Conservation (phyloP, 2,113 vertebrate genomes). For the Microcebus lehilahytsara region DNA sequence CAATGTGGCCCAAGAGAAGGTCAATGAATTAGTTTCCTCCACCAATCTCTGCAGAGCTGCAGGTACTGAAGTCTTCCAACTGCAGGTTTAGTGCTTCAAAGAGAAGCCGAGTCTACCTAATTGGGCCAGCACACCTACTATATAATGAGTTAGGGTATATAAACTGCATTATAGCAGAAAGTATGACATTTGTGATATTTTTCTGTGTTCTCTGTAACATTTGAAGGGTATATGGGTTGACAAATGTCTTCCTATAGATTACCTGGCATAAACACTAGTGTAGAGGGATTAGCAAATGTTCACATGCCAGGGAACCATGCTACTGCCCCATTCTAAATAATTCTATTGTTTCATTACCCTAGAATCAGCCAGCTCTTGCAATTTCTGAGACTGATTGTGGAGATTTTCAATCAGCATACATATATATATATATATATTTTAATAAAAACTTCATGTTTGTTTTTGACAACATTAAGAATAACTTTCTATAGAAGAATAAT, state of each 20-base stretch:
- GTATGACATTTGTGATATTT: not conserved
- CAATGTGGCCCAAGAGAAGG: too few relatives aligned
- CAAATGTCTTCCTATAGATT: not conserved
- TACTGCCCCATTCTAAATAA: not conserved
- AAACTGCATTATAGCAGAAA: too few relatives aligned
- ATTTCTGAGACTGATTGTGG: not conserved
- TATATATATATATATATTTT: too few relatives aligned
- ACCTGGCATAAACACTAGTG: not conserved
- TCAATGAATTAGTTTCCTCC: not conserved
- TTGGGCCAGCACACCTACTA: too few relatives aligned
- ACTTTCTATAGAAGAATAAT: not conserved
- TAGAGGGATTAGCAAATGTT: not conserved
- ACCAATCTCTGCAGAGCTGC: too few relatives aligned
- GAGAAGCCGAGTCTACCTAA: not conserved
- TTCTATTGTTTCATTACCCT: not conserved
- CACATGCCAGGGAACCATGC: not conserved
- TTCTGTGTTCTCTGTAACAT: not conserved
- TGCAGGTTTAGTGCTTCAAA: not conserved
- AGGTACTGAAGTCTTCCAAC: not conserved
- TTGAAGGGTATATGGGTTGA: not conserved
- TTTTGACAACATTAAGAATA: not conserved
- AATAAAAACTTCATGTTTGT: not conserved
- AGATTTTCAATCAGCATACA: not conserved
- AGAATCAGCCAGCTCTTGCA: not conserved
- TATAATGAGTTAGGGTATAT: not conserved